Percentiles rank a stretch among this genome's conserved stretches.
These are phyloP conservation scores for Steinernema carpocapsae DNA, from an alignment of 2,888 invertebrate species.

Conservation along the genomic window DNA sequence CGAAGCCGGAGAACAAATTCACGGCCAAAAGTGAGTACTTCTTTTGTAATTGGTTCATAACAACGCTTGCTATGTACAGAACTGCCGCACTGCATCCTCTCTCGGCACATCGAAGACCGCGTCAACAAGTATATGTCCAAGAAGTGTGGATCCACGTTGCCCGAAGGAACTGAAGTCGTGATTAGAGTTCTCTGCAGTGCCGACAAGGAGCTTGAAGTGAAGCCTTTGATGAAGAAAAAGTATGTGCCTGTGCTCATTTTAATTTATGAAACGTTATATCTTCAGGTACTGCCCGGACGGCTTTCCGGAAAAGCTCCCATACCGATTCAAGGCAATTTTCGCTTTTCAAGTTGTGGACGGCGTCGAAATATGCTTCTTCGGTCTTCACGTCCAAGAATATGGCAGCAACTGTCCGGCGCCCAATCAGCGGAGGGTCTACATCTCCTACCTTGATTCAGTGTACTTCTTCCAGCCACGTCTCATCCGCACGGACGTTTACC, in stretches of 20 bases:
- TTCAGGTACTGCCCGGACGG: slow-evolving; percentile 84
- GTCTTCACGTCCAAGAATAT: slow-evolving; percentile 99
- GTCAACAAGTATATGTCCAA: slow-evolving; percentile 96
- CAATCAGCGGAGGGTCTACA: slow-evolving; percentile 92
- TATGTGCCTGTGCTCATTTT: slow-evolving; percentile 39
- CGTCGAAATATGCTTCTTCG: slow-evolving; percentile 98
- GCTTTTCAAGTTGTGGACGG: slow-evolving; percentile 99
- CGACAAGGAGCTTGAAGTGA: slow-evolving; percentile 97
- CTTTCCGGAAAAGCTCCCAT: slow-evolving; percentile 89
- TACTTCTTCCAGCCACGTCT: slow-evolving; percentile 98
- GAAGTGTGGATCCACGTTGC: slow-evolving; percentile 73
- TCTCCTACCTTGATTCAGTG: slow-evolving; percentile 98
- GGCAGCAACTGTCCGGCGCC: slow-evolving; percentile 93
- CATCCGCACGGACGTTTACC: slow-evolving; percentile 95
- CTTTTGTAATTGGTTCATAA: not conserved
- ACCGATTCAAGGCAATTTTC: slow-evolving; percentile 96
- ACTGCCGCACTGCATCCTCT: slow-evolving; percentile 90
- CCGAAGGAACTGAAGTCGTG: slow-evolving; percentile 78
- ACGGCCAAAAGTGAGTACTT: slow-evolving; percentile 80
- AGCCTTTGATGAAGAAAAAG: slow-evolving; percentile 83
- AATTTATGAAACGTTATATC: slow-evolving; percentile 30
- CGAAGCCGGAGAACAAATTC: slow-evolving; percentile 95
- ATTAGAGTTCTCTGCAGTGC: slow-evolving; percentile 96
- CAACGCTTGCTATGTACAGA: slow-evolving; percentile 69
- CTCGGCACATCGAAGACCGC: slow-evolving; percentile 93